Evolutionary conservation across 2,888 invertebrate genomes (phyloP).

Genomic region (Rhagophthalmus giganteus): DNA sequence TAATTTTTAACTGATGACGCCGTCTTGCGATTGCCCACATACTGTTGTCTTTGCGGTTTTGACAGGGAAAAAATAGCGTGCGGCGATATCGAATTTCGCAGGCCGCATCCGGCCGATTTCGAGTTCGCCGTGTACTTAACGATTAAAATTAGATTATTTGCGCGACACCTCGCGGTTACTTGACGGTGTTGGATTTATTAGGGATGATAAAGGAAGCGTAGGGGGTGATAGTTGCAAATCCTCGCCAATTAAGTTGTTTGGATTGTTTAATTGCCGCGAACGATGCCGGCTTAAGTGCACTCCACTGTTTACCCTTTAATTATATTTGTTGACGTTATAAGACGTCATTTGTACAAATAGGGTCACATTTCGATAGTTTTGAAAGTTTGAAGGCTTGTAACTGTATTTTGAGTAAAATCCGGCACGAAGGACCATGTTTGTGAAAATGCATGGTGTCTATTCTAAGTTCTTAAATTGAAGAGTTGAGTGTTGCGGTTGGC

Average conservation of each 20-base stretch:
- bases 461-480: too few species aligned
- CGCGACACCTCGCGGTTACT: too few species aligned
- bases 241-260: conserved; percentile 2
- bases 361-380: too few species aligned
- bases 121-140: conserved; percentile 1
- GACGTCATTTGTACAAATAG: too few species aligned
- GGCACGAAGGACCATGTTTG: too few species aligned
- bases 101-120: neutral
- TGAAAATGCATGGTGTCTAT: too few species aligned
- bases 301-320: conserved; percentile 4
- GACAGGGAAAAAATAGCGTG: conserved; percentile 1
- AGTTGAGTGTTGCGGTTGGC: too few species aligned
- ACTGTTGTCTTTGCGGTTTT: conserved; percentile 4
- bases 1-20: neutral
- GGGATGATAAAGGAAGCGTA: too few species aligned
- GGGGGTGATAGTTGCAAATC: too few species aligned
- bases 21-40: neutral
- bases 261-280: conserved; percentile 1
- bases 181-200: too few species aligned
- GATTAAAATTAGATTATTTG: neutral
- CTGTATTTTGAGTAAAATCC: too few species aligned
- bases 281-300: neutral
- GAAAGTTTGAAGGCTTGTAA: too few species aligned
- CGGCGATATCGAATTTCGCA: conserved; percentile 1
- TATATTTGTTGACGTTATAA: neutral